Conservation (phyloP, 2,797 vertebrate genomes). For the Mionectes olivaceus region DNA sequence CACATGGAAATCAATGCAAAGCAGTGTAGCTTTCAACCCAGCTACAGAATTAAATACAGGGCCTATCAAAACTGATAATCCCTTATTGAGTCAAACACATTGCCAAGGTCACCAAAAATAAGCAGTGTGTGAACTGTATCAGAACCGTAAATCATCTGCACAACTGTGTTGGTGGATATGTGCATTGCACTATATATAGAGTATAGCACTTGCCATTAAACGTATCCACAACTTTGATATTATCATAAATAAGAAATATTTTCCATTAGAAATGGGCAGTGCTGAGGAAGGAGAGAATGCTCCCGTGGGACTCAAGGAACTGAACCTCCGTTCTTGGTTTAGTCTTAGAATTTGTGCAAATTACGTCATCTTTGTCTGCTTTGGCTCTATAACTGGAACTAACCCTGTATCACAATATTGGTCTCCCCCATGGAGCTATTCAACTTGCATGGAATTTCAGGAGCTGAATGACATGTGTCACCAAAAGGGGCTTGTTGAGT, state of each 20-base stretch:
- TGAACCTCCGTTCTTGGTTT: background rate
- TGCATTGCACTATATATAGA: too few relatives aligned
- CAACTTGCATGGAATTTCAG: background rate
- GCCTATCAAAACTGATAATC: constrained; percentile 53
- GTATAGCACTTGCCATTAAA: background rate
- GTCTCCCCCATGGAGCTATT: background rate
- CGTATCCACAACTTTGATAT: background rate
- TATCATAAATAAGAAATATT: background rate
- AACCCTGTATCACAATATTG: background rate
- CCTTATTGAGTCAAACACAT: background rate
- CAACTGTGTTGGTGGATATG: background rate
- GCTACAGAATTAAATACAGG: constrained; percentile 12
- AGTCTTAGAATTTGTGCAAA: background rate
- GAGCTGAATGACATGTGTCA: background rate
- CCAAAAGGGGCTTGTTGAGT: background rate
- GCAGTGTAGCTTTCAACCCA: constrained; percentile 11
- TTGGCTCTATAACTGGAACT: background rate
- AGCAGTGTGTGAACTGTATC: background rate
- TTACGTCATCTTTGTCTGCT: background rate
- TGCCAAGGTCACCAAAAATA: constrained; percentile 45
- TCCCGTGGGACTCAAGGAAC: background rate
- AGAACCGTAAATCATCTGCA: background rate
- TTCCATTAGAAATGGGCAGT: background rate
- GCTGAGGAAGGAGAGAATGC: background rate
- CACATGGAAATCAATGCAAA: constrained; percentile 61